These are phyloP conservation scores for Thyatira batis DNA, from an alignment of 2,888 invertebrate species.

Conservation along the genomic window DNA sequence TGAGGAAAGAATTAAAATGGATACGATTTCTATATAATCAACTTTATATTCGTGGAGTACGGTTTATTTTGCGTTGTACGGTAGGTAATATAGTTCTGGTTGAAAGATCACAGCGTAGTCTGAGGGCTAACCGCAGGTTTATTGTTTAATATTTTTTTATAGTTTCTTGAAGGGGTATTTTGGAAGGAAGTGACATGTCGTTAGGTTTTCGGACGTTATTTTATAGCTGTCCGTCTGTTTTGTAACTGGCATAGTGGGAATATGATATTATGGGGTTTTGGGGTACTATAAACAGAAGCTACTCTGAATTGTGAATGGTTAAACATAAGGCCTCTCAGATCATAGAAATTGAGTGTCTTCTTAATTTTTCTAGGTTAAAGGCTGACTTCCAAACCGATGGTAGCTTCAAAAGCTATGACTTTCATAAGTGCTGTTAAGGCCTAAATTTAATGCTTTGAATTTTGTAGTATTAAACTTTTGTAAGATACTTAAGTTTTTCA, in stretches of 20 bases:
- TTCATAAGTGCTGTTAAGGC: too few relatives aligned
- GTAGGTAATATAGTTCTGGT: slow-evolving; percentile 32
- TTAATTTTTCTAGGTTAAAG: too few relatives aligned
- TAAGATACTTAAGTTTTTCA: too few relatives aligned
- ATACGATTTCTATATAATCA: not conserved
- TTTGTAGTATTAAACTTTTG: too few relatives aligned
- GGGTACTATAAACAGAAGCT: not conserved
- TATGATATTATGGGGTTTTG: not conserved
- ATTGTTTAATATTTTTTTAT: slow-evolving; percentile 50
- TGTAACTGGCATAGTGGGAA: slow-evolving; percentile 19
- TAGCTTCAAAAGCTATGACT: too few relatives aligned
- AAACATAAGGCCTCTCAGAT: too few relatives aligned
- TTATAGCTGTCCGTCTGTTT: slow-evolving; percentile 49
- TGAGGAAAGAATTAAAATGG: not conserved
- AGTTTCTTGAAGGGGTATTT: slow-evolving; percentile 50
- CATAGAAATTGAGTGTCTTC: too few relatives aligned
- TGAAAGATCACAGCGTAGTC: slow-evolving; percentile 31
- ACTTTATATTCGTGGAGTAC: slow-evolving; percentile 4
- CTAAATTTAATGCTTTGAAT: too few relatives aligned
- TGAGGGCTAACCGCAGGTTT: slow-evolving; percentile 47
- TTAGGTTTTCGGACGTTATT: slow-evolving; percentile 64
- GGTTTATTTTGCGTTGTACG: slow-evolving; percentile 11
- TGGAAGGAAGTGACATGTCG: slow-evolving; percentile 69
- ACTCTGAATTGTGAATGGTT: too few relatives aligned
- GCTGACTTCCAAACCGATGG: too few relatives aligned